Percentiles rank a stretch among this genome's conserved stretches.
Evolutionary conservation across 2,888 invertebrate genomes (phyloP).

Genomic region (Scotopteryx bipunctaria): DNA sequence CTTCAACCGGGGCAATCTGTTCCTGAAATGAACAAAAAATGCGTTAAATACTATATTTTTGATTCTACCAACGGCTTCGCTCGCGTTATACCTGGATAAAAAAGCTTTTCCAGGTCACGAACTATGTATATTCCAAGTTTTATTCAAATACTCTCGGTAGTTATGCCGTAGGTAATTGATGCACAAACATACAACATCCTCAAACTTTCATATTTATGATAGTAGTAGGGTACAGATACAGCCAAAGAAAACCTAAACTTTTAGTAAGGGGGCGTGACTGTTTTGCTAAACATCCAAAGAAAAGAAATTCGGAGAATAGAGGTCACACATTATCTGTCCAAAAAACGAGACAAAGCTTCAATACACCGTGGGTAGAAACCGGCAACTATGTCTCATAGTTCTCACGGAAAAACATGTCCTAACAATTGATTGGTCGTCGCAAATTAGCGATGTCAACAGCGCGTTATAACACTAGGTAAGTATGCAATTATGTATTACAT

Average conservation of each 20-base stretch:
- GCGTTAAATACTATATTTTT: neutral
- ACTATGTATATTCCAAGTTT: too few relatives aligned
- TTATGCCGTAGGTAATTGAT: too few relatives aligned
- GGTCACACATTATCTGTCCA: constrained; percentile 13
- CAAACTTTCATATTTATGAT: too few relatives aligned
- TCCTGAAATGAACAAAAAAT: constrained; percentile 57
- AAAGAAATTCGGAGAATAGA: neutral
- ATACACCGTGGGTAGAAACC: constrained; percentile 30
- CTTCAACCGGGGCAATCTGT: constrained; percentile 72
- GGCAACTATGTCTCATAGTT: constrained; percentile 23
- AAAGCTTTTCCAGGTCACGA: too few relatives aligned
- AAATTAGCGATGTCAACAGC: constrained; percentile 44
- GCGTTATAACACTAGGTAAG: constrained; percentile 45
- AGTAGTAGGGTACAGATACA: too few relatives aligned
- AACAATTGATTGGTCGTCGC: constrained; percentile 38
- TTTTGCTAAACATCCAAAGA: neutral
- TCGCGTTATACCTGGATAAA: too few relatives aligned
- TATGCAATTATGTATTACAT: constrained; percentile 56
- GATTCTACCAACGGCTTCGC: too few relatives aligned
- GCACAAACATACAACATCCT: too few relatives aligned
- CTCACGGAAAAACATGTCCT: constrained; percentile 36
- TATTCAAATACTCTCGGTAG: too few relatives aligned
- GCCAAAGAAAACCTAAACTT: too few relatives aligned
- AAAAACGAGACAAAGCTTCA: constrained; percentile 19
- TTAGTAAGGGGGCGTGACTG: neutral